These are phyloP conservation scores for Athetis lepigone DNA, from an alignment of 2,888 invertebrate genomes.

Conservation along the genomic window DNA sequence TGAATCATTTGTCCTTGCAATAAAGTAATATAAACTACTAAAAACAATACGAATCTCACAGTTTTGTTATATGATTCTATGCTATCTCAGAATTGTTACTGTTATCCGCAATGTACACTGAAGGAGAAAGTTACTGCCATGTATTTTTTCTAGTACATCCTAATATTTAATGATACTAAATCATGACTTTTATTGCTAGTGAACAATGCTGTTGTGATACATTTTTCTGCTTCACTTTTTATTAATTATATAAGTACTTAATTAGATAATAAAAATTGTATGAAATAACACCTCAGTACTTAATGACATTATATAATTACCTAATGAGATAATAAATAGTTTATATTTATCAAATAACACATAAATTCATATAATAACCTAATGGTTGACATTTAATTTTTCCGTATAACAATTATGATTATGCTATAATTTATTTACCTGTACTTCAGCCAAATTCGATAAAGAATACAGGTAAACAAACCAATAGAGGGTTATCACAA, in stretches of 20 bases:
- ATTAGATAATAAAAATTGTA: not conserved
- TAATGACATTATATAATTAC: too few relatives aligned
- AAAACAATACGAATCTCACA: constrained; percentile 20
- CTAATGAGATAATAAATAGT: too few relatives aligned
- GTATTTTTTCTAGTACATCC: not conserved
- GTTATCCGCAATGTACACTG: not conserved
- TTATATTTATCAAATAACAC: too few relatives aligned
- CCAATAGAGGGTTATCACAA: too few relatives aligned
- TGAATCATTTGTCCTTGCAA: constrained; percentile 33
- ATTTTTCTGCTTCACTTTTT: not conserved
- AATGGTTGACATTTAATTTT: not conserved
- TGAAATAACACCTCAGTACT: not conserved
- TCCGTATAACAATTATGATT: too few relatives aligned
- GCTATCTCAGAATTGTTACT: not conserved
- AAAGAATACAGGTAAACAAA: too few relatives aligned
- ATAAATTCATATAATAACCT: not conserved
- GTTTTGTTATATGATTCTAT: not conserved
- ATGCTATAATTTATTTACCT: too few relatives aligned
- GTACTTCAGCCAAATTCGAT: too few relatives aligned
- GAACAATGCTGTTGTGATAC: not conserved
- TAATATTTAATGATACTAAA: not conserved
- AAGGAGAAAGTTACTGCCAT: constrained; percentile 31
- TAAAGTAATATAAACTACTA: constrained; percentile 15
- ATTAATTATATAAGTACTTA: not conserved
- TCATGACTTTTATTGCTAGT: not conserved